Evolutionary conservation across 2,888 invertebrate species (phyloP).

Genomic region (Meteorus cinctellus): DNA sequence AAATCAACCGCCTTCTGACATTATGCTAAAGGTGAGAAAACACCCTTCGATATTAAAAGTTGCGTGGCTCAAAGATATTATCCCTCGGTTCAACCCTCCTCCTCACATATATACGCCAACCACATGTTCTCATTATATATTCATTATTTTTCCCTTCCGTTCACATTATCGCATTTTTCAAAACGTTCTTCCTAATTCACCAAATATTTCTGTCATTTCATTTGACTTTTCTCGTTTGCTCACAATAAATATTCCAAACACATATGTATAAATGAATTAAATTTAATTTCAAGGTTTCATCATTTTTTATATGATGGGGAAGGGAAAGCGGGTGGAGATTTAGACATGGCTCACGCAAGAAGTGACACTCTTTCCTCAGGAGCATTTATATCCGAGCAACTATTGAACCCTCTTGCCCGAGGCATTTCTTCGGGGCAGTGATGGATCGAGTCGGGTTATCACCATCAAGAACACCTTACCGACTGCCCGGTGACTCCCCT

Average conservation of each 20-base stretch:
- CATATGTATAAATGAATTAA: too few relatives aligned
- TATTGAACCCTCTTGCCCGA: slow-evolving; percentile 1
- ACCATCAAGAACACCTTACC: slow-evolving; percentile 66
- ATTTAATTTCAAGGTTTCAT: too few relatives aligned
- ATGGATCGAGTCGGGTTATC: slow-evolving; percentile 72
- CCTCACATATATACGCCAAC: background rate
- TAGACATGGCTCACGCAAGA: background rate
- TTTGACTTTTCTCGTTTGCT: too few relatives aligned
- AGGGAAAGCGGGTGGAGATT: background rate
- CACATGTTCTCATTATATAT: background rate
- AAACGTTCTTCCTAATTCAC: too few relatives aligned
- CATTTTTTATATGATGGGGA: too few relatives aligned
- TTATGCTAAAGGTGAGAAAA: slow-evolving; percentile 69
- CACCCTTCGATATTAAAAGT: slow-evolving; percentile 72
- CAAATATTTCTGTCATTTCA: too few relatives aligned
- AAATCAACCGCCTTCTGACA: slow-evolving; percentile 61
- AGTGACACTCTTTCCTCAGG: background rate
- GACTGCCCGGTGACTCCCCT: slow-evolving; percentile 25
- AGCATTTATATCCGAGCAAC: background rate
- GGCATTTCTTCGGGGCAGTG: slow-evolving; percentile 63
- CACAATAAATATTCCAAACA: too few relatives aligned
- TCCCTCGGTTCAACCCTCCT: slow-evolving; percentile 40
- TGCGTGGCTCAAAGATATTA: slow-evolving; percentile 69
- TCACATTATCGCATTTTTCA: too few relatives aligned
- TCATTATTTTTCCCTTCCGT: too few relatives aligned